Evolutionary conservation across 2,797 vertebrate species (phyloP), one percentile per base, ranked within the genome.

Genomic region (Trachops cirrhosus): DNA sequence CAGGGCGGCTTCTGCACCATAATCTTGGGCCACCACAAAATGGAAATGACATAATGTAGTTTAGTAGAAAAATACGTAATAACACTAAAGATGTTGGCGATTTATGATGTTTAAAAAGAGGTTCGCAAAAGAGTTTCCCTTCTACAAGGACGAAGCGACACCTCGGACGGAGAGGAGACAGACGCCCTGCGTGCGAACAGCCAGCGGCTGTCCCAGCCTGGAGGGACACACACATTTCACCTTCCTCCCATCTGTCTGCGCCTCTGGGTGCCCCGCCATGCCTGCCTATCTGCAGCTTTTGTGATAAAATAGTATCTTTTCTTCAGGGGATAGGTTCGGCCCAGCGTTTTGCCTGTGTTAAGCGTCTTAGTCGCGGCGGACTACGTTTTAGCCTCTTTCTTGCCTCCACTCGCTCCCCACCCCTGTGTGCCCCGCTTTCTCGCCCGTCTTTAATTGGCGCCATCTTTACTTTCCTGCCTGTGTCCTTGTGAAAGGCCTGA

Each of bases 401-500:
- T 8, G 57, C 39, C 18, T 34, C 78, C 21, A 0, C 32, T 21
- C 44, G 19, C 41, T 79, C 75, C 57, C 18, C 16, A 32, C 44
- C 34, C 21, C 11, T 0, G 2, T 4, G 2, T 7, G 44, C 83
- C 62, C 52, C 77, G 57, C 26, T 44, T 54, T 46, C 93, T 67
- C 59, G 12, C 46, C 22, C 1, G 8, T 70, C 95, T 92, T 93
- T 32, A 70, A 80, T 54, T 34, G 85, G 71, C 4, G 0, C 75
- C 92, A 64, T 83, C 37, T 74, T 71, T 75, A 62, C 88, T 92
- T 41, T 86, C 92, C 86, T 92, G 92, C 90, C 82, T 32, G 7
- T 24, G 26, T 94, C 96, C 90, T 91, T 92, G 83, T 67, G 52
- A 93, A 94, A 83, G 68, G 78, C 46, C 85, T 0, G 5, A 73